phyloP scores from a whole-genome alignment of 2,113 vertebrate species.

The Caranx melampygus region DNA sequence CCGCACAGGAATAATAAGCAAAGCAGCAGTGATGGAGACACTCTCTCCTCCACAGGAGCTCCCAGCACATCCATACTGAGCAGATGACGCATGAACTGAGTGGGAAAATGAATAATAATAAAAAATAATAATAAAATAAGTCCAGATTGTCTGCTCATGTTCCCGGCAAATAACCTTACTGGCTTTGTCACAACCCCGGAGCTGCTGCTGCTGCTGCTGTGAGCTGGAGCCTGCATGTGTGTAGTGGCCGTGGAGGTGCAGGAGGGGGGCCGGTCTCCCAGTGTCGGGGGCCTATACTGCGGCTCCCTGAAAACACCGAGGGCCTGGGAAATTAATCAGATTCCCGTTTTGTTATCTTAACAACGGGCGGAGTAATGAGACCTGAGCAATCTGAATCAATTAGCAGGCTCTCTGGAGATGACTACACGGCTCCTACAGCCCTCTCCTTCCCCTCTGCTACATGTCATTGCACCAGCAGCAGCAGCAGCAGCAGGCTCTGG shows the following conservation, averaged over 20 bases:
- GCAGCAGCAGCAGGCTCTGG: conserved; percentile 46
- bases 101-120: too few relatives aligned
- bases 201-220: background rate
- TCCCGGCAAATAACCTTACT: background rate
- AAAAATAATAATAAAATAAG: too few relatives aligned
- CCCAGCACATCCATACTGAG: conserved; percentile 39
- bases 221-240: background rate
- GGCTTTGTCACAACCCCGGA: conserved; percentile 26
- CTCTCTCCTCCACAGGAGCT: background rate
- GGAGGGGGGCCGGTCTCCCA: conserved; percentile 28
- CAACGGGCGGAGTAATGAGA: conserved; percentile 52
- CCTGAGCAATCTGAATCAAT: conserved; percentile 45
- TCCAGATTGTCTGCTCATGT: background rate
- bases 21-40: conserved; percentile 32
- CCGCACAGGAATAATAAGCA: conserved; percentile 63
- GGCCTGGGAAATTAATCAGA: conserved; percentile 31
- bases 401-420: conserved; percentile 25
- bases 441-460: conserved; percentile 24
- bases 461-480: conserved; percentile 67
- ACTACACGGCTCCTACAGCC: background rate
- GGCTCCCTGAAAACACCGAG: conserved; percentile 43
- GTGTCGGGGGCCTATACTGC: conserved; percentile 67
- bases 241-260: conserved; percentile 5
- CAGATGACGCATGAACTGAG: conserved; percentile 41
- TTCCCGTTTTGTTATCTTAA: conserved; percentile 42